These are phyloP conservation scores for Mamestra configurata DNA, from an alignment of 1,140 invertebrate species.

Conservation along the genomic window DNA sequence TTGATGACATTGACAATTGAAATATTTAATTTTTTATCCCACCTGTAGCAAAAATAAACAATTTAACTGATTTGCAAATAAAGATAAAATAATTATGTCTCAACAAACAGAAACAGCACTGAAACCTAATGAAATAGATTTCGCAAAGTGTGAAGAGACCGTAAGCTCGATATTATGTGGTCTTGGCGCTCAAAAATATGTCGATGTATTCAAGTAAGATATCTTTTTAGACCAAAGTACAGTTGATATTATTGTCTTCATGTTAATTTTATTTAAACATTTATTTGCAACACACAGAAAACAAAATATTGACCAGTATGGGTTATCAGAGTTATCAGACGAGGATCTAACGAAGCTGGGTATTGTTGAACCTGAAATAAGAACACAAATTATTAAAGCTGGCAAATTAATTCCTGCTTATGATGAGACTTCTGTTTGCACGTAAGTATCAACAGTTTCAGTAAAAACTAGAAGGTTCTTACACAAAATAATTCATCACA, in stretches of 20 bases:
- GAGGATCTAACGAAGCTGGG: conserved; percentile 83
- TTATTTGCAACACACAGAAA: conserved; percentile 62
- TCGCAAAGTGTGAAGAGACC: conserved; percentile 78
- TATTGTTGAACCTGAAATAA: conserved; percentile 73
- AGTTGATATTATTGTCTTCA: no score
- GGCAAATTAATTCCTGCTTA: conserved; percentile 81
- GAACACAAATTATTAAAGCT: conserved; percentile 75
- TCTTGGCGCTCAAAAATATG: conserved; percentile 80
- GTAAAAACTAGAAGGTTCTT: no score
- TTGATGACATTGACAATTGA: background rate
- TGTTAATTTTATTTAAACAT: background rate
- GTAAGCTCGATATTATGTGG: conserved; percentile 76
- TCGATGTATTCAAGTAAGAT: conserved; percentile 80
- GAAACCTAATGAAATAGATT: conserved; percentile 67
- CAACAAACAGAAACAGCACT: conserved; percentile 44
- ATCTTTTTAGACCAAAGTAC: no score
- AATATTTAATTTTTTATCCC: background rate
- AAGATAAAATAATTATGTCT: conserved; percentile 50
- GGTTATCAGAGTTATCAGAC: conserved; percentile 78
- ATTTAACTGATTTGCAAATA: background rate
- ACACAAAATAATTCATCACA: no score
- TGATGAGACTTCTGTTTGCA: conserved; percentile 62
- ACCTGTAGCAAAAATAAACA: background rate
- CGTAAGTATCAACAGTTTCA: conserved; percentile 57
- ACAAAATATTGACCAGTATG: conserved; percentile 79